A percentile compares a stretch with the other conserved stretches of the same genome.
Conservation (phyloP, 2,797 vertebrate genomes). For the Xiphorhynchus erythropygius region DNA sequence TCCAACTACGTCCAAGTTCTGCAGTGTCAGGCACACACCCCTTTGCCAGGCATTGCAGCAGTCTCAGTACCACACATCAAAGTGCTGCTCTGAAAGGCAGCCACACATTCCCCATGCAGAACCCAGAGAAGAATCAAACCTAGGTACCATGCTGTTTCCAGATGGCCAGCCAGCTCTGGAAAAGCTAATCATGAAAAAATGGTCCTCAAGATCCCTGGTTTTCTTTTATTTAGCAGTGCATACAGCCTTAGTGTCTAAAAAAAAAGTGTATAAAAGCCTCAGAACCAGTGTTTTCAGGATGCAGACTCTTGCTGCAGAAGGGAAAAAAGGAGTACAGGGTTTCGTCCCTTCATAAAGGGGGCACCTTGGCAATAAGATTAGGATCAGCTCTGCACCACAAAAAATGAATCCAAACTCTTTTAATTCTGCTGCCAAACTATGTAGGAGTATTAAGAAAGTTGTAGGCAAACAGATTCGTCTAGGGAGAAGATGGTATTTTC, state of each 20-base stretch:
- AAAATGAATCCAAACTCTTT: neutral
- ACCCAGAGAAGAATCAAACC: neutral
- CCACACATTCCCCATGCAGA: neutral
- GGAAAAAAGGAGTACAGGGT: neutral
- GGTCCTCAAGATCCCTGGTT: neutral
- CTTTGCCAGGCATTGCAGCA: neutral
- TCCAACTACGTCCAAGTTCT: neutral
- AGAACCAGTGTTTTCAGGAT: neutral
- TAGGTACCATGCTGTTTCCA: neutral
- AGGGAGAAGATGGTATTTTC: neutral
- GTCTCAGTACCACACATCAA: neutral
- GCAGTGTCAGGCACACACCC: neutral
- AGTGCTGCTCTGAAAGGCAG: neutral
- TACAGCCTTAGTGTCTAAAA: neutral
- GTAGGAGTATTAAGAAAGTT: conserved; percentile 6
- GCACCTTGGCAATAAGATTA: neutral
- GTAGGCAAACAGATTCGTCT: neutral
- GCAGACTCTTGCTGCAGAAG: neutral
- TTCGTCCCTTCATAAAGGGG: neutral
- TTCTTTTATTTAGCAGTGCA: neutral
- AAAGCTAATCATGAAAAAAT: neutral
- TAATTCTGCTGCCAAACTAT: neutral
- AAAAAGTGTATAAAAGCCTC: neutral
- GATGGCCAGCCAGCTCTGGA: neutral
- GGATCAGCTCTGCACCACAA: neutral